These are phyloP conservation scores for Hystrix cristata DNA, from an alignment of 2,113 vertebrate species.

Conservation along the genomic window DNA sequence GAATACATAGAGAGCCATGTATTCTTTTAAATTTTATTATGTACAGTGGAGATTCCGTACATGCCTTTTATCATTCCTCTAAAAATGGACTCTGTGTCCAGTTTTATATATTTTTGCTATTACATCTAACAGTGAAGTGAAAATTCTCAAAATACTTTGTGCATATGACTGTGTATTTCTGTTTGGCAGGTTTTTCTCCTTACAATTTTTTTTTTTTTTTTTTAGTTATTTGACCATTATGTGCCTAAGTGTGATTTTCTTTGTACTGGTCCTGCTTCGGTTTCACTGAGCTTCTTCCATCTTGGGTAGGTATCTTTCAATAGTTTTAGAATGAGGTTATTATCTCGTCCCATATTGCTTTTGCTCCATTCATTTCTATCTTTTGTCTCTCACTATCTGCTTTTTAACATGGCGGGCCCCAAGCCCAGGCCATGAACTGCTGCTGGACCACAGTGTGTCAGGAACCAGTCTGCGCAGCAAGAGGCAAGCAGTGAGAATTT, in stretches of 20 bases:
- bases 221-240: neutral
- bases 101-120: neutral
- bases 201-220: neutral
- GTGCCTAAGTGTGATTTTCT: neutral
- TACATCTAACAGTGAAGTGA: neutral
- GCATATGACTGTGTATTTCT: neutral
- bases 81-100: constrained; percentile 1
- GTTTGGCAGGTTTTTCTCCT: neutral
- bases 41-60: neutral
- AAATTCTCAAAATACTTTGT: neutral
- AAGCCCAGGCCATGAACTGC: too few species aligned
- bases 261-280: neutral
- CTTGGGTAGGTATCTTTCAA: neutral
- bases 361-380: neutral
- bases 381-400: neutral
- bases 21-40: neutral
- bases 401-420: neutral
- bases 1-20: neutral
- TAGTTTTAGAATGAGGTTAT: neutral
- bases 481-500: too few species aligned
- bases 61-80: neutral
- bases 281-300: neutral
- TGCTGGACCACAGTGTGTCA: too few species aligned
- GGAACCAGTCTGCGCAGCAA: too few species aligned
- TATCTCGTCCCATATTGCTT: neutral